Percentiles rank a stretch among this genome's conserved stretches.
Evolutionary conservation across 2,797 vertebrate species (phyloP).

Genomic region (Parauchenoglanis ngamensis): DNA sequence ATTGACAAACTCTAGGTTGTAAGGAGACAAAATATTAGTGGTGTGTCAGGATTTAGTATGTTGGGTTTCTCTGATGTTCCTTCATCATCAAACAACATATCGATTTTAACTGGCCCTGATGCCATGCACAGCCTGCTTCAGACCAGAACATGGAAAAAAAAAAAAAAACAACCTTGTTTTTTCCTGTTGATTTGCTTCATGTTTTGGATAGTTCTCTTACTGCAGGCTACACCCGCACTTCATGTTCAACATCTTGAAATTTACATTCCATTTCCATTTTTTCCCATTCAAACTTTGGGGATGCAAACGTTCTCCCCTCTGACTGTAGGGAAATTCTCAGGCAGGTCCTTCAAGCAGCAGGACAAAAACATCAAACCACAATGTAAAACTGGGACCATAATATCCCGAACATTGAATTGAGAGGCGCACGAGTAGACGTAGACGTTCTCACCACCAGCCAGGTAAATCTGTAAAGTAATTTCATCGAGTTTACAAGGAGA

Average conservation of each 20-base stretch:
- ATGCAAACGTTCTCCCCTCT: conserved; percentile 1
- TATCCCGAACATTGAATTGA: not conserved
- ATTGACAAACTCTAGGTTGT: not conserved
- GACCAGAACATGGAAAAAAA: not conserved
- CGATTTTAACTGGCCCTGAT: too few species aligned
- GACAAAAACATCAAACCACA: not conserved
- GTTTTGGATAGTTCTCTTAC: not conserved
- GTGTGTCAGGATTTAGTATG: not conserved
- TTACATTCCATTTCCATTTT: conserved; percentile 9
- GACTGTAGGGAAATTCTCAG: conserved; percentile 4
- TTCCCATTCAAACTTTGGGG: not conserved
- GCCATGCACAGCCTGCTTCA: not conserved
- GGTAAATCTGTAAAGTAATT: not conserved
- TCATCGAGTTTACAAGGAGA: not conserved
- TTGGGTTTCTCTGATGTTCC: not conserved
- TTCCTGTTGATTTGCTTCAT: not conserved
- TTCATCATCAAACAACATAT: not conserved
- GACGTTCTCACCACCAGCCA: not conserved
- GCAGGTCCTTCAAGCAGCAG: not conserved
- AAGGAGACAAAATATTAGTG: not conserved
- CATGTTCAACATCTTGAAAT: conserved; percentile 16
- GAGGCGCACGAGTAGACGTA: too few species aligned
- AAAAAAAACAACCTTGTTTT: not conserved
- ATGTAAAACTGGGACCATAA: too few species aligned
- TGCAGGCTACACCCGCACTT: not conserved